Evolutionary conservation across 2,888 invertebrate species (phyloP), one percentile per base, ranked within the genome.

Genomic region (Nysson spinosus): DNA sequence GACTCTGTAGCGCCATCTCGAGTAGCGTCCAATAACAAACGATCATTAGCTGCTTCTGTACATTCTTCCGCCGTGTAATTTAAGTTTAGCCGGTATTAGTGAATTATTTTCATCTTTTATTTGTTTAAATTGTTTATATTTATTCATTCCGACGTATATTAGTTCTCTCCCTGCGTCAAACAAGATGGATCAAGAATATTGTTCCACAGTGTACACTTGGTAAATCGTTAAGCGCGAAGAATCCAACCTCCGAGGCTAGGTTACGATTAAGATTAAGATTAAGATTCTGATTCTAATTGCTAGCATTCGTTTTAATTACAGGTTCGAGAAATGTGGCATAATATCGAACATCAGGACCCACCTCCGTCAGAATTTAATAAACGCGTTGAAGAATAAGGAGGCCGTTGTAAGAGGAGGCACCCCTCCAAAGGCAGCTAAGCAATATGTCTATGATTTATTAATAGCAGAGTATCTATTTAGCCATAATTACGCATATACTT

Each of bases 291-390:
- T 28, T 16, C 28, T 16, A 26, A 22, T 1, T 39, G 4, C 4
- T 6, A 17, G 1, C 19, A 22, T 32, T 16, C 19, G 12, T 46
- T 32, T 46, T 58, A 3, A 37, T 66, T 63, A 2, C 39, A 87
- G 87, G 87, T 86, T 87, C 58, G 87, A 87, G 28, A 85, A 80
- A 68, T 82, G 79, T 63, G 87, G 87, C 24, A 78, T 87, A 43
- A 85, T 87, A 78, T 85, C 86, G 5, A 83, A 85, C 51, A 77
- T 87, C 24, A 80, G 86, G 46, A 86, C 86, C 1, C 84, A 86
- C 49, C 80, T 87, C 16, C 83, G 87, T 12, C 83, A 84, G 42
- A 86, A 85, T 70, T 73, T 87, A 50, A 82, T 87, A 24, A 83
- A 82, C 19, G 85, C 85, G n/a, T 72, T 87, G 24, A 83, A 83